Evolutionary conservation across 2,113 vertebrate species (phyloP), one percentile per base, ranked within the genome.

Genomic region (Lampris megalopsis): DNA sequence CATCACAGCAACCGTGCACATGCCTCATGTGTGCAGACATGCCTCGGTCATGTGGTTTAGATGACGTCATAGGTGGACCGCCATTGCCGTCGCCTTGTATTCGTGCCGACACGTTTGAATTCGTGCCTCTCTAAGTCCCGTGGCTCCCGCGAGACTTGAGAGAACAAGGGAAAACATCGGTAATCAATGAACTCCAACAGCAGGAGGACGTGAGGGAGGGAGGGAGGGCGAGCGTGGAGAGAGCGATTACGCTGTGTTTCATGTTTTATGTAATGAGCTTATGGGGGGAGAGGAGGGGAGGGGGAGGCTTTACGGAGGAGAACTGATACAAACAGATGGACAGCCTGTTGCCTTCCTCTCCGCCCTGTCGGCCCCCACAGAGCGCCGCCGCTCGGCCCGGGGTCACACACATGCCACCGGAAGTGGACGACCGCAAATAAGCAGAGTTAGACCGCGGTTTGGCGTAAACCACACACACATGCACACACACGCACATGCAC

Each of bases 181-280:
- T 48, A 48, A 69, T 77, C 43, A 72, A 78, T 71, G 70, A 79
- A 75, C 73, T 47, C 45, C 65, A 70, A 57, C 63, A 6, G 58
- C 64, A 61, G 57, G 24, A 24, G 24, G 24, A 24, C 24, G 24
- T 24, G 24, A 73, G 56, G 59, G 50, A 68, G 68, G 59, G 4
- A 85, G 73, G 80, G 75, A 60, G 41, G 60, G 76, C 6, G 58
- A 56, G 81, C 37, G 61, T 56, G 68, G 71, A 75, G 47, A 84
- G 53, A 71, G 68, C 84, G 89, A 93, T 91, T 91, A 91, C 86
- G 73, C 83, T 9, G 79, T 91, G 90, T 93, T 94, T 93, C 81
- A 85, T 89, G 86, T 87, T 93, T 88, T 86, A 88, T 89, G 88
- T 91, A 93, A 92, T 86, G 79, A 84, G 91, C 80, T 94, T 93